Base-by-base conservation (phyloP, 2,888 invertebrate genomes). In the Apamea epomidion region DNA sequence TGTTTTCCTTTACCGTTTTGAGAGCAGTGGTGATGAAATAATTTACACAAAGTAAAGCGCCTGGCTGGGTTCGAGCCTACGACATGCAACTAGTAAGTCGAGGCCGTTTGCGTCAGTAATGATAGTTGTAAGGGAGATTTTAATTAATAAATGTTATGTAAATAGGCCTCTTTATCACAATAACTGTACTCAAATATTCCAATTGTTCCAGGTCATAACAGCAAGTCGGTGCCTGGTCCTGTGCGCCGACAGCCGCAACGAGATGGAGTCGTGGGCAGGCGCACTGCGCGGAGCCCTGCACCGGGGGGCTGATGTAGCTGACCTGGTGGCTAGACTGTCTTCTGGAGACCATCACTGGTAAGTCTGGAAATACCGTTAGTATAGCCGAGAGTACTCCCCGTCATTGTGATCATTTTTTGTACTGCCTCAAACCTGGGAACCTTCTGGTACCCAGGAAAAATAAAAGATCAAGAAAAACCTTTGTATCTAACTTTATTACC, bases 181-280 rank as follows among this genome's bases (percentile, higher is more conserved):
- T 68, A 37, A 74, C 10, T 58, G n/a, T 71, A 18, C 37, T 71
- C 7, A 69, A 67, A 42, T 21, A n/a, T 45, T 70, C 1, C 74
- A 0, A 87, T 90, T 81, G 88, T 87, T 73, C 0, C 93, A 98
- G 98, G 97, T 98, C 91, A 98, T 98, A 96, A 98, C 98, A 93
- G 98, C 98, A 42, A 98, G 98, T 91, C 97, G 98, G 90, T 98
- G 98, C 87, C 95, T 98, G 91, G 98, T 98, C 91, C 97, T 98
- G 94, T 98, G 98, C 93, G 98, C 98, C 58, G 98, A 99, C 92
- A 98, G 97, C 74, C 97, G 98, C 90, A 97, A 98, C 93, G 99
- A 99, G 93, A 99, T 99, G 99, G 99, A 99, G 96, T 98, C 98
- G 92, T 99, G 99, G 99, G 97, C 99, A 85, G 97, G 98, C 76